These are phyloP conservation scores for Chrysogorgia sp. DNA, from an alignment of 92 coral and sea anemone species.

Conservation along the genomic window DNA sequence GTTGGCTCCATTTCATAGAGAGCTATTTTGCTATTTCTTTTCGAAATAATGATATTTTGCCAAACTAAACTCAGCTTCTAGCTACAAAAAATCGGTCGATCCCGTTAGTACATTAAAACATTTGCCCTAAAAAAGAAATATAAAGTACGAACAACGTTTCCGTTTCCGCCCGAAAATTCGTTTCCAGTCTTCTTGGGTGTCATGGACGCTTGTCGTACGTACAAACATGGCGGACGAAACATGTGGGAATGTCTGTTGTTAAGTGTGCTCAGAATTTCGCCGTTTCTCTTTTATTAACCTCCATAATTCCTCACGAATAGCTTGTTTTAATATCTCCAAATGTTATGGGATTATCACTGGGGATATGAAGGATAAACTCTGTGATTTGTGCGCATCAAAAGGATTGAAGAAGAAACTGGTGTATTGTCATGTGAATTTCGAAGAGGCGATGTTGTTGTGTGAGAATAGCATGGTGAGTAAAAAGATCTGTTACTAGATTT, in stretches of 20 bases:
- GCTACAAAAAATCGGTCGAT: too few relatives aligned
- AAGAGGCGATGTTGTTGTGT: slow-evolving; percentile 86
- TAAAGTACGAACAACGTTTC: too few relatives aligned
- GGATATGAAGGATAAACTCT: slow-evolving; percentile 64
- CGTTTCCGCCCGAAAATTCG: too few relatives aligned
- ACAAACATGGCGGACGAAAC: slow-evolving; percentile 44
- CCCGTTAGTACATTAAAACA: too few relatives aligned
- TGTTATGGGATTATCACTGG: slow-evolving; percentile 12
- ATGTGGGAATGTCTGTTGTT: slow-evolving; percentile 44
- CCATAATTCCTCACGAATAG: not conserved
- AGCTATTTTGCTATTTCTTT: too few relatives aligned
- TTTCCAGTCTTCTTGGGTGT: not conserved
- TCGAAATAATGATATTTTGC: too few relatives aligned
- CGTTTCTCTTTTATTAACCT: not conserved
- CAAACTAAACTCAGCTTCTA: too few relatives aligned
- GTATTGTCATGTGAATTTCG: slow-evolving; percentile 72
- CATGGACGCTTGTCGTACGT: slow-evolving; percentile 28
- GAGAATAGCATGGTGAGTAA: slow-evolving; percentile 76
- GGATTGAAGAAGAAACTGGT: slow-evolving; percentile 73
- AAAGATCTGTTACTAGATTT: not conserved
- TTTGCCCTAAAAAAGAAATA: too few relatives aligned
- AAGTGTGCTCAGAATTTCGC: not conserved
- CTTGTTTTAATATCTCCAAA: not conserved
- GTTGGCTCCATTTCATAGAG: too few relatives aligned
- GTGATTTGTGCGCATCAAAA: slow-evolving; percentile 70